A percentile compares a stretch with the other conserved stretches of the same genome.
phyloP scores from a whole-genome alignment of 2,113 vertebrate species.

The Theristicus caerulescens region DNA sequence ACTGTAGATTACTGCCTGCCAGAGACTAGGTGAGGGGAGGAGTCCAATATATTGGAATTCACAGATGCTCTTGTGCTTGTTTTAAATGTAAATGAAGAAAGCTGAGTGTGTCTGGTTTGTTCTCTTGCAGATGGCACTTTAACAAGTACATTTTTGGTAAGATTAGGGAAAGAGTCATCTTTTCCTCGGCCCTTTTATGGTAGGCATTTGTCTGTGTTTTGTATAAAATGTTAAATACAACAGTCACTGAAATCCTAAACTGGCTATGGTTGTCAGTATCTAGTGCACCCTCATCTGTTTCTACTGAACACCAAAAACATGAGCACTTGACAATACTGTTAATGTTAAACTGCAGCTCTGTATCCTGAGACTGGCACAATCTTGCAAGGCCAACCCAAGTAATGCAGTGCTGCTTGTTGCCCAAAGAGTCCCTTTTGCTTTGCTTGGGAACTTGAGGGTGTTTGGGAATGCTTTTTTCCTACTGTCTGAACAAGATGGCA shows the following conservation, averaged over 20 bases:
- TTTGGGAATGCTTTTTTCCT: neutral
- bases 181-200: slow-evolving; percentile 30
- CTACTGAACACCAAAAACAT: neutral
- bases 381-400: neutral
- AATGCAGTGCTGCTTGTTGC: neutral
- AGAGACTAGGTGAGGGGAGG: slow-evolving; percentile 11
- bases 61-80: slow-evolving; percentile 8
- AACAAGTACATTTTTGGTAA: slow-evolving; percentile 53
- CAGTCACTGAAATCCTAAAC: neutral
- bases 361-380: neutral
- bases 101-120: slow-evolving; percentile 22
- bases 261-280: neutral
- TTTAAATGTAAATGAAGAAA: slow-evolving; percentile 9
- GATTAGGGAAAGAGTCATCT: slow-evolving; percentile 41
- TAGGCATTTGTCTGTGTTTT: slow-evolving; percentile 23
- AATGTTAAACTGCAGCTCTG: neutral
- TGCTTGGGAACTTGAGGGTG: fast-evolving
- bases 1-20: neutral
- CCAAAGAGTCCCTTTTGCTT: neutral
- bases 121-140: slow-evolving; percentile 64
- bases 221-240: neutral
- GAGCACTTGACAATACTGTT: neutral
- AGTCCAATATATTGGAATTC: neutral
- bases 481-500: fast-evolving
- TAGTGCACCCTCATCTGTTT: neutral